Evolutionary conservation across 2,113 vertebrate genomes (phyloP), one percentile per base, ranked within the genome.

Genomic region (Columbina picui): DNA sequence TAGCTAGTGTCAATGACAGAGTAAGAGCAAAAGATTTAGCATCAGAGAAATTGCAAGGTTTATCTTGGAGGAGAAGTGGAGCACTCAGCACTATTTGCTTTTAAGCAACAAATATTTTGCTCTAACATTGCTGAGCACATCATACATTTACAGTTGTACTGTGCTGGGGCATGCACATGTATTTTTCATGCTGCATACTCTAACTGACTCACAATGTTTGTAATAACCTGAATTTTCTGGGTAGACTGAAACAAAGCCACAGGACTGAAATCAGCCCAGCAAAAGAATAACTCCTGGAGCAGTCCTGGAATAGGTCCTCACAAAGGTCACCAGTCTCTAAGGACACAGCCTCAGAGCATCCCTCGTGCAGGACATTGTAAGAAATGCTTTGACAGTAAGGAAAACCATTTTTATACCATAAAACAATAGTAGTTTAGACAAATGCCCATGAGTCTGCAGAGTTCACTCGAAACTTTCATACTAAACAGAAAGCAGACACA

Each of bases 21-120:
- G 38, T 56, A 69, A 84, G 55, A 86, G 77, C 9, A 91, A 64
- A 80, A 84, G 81, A 61, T 85, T 79, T 89, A 81, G 6, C 57
- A 34, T 52, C 32, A 86, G 52, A 87, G 50, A 68, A 91, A 85
- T 43, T 70, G 56, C 71, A 87, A 86, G 41, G 32, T 93, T 89
- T 94, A 73, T 74, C 47, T 63, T 15, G 26, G 36, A 57, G 56
- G 26, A 79, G 60, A 94, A 93, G 21, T 63, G 18, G 39, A 85
- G 27, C 5, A 7, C 21, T 84, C 67, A 64, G 38, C 17, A 82
- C 39, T 49, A 76, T 79, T 93, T 77, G 53, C 21, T 38, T 77
- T 75, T 56, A 87, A 13, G 43, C 29, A 89, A 67, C 73, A 81
- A 94, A 71, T 79, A 87, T 75, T 95, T 91, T 87, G 29, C 56